These are phyloP conservation scores for Cephus nigrinus DNA, from an alignment of 2,888 invertebrate genomes.

Conservation along the genomic window DNA sequence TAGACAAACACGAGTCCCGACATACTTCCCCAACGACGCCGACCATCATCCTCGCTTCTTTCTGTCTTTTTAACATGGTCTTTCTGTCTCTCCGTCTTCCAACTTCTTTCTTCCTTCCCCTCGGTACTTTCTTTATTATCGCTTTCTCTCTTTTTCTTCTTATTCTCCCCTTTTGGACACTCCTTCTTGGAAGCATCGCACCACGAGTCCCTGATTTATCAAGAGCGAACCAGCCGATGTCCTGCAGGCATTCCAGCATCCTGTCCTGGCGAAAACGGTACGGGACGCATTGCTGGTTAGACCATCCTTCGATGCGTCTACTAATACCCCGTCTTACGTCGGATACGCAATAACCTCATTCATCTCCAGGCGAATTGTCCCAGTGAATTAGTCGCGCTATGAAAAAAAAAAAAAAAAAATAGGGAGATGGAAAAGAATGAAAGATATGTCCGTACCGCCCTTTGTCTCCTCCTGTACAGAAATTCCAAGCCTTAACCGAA, in stretches of 20 bases:
- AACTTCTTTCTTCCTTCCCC: not conserved
- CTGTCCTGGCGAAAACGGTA: not conserved
- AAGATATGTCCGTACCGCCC: constrained; percentile 40
- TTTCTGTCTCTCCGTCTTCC: not conserved
- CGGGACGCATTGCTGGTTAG: not conserved
- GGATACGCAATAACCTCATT: not conserved
- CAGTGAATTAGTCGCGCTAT: constrained; percentile 50
- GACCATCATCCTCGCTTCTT: constrained; percentile 6
- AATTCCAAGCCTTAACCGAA: constrained; percentile 25
- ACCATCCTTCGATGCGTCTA: not conserved
- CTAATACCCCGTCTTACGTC: constrained; percentile 25
- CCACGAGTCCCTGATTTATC: constrained; percentile 37
- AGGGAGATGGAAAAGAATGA: constrained; percentile 26
- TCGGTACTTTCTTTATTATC: not conserved
- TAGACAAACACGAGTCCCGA: constrained; percentile 49
- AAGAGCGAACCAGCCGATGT: constrained; percentile 32
- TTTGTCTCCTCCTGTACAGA: constrained; percentile 48
- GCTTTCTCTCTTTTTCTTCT: not conserved
- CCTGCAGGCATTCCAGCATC: constrained; percentile 1
- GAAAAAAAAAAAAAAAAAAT: constrained; percentile 17
- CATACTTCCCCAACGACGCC: constrained; percentile 34
- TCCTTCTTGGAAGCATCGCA: constrained; percentile 28
- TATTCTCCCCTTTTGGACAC: constrained; percentile 18
- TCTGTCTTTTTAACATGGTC: not conserved
- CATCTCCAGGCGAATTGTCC: constrained; percentile 41